Evolutionary conservation across 2,888 invertebrate species (phyloP).

Genomic region (Dorcus parallelipipedus): DNA sequence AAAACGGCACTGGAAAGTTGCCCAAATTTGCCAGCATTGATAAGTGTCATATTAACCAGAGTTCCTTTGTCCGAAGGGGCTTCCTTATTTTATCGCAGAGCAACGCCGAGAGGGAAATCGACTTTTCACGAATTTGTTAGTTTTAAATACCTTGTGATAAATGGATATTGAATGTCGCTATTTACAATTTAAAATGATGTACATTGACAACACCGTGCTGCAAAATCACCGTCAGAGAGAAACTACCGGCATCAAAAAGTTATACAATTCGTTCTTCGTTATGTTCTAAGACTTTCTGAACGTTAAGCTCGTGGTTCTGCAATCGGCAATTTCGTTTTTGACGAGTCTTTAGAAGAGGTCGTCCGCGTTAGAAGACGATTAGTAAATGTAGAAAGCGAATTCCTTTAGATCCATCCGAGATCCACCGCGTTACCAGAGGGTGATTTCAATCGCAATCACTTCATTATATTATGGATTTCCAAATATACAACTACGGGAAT

Average conservation of each 20-base stretch:
- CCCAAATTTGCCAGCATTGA: neutral
- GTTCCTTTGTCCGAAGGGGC: conserved; percentile 5
- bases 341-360: conserved; percentile 30
- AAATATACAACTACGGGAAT: conserved; percentile 41
- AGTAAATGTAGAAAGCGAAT: conserved; percentile 4
- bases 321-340: conserved; percentile 33
- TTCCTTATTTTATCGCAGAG: neutral
- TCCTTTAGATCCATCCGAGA: neutral
- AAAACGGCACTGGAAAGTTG: conserved; percentile 37
- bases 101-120: neutral
- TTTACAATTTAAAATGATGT: conserved; percentile 59
- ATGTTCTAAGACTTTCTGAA: conserved; percentile 64
- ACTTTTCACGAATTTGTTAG: neutral
- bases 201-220: conserved; percentile 70
- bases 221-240: conserved; percentile 80
- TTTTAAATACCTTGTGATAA: conserved; percentile 36
- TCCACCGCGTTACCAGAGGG: neutral
- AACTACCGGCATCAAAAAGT: conserved; percentile 80
- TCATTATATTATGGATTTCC: conserved; percentile 46
- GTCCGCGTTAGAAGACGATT: conserved; percentile 6
- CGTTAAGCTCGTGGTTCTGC: conserved; percentile 24
- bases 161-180: conserved; percentile 48
- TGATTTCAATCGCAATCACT: neutral
- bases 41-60: neutral
- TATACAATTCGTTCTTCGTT: conserved; percentile 84